phyloP scores from a whole-genome alignment of 2,888 invertebrate genomes.

The Carterocephalus palaemon region DNA sequence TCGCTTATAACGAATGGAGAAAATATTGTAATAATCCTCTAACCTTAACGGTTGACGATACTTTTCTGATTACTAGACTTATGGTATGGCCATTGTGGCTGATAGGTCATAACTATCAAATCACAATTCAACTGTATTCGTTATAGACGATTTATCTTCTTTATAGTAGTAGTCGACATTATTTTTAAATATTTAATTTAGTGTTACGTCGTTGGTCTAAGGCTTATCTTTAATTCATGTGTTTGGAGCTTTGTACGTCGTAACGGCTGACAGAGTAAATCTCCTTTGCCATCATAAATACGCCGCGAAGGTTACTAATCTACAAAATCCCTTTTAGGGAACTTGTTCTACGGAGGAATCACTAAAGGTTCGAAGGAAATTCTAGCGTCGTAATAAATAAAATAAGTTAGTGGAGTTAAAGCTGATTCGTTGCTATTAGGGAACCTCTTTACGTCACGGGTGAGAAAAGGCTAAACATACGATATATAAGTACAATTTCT shows the following conservation, averaged over 20 bases:
- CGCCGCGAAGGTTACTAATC: too few species aligned
- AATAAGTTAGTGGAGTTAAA: too few species aligned
- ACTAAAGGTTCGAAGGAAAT: too few species aligned
- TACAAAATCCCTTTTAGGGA: too few species aligned
- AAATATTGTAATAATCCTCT: conserved; percentile 20
- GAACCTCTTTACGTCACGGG: too few species aligned
- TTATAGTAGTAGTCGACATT: neutral
- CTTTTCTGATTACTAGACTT: conserved; percentile 19
- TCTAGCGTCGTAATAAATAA: too few species aligned
- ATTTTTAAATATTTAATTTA: neutral
- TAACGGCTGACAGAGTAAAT: too few species aligned
- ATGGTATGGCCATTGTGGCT: conserved; percentile 7
- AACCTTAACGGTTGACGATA: conserved; percentile 10
- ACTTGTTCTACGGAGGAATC: too few species aligned
- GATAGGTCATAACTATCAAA: conserved; percentile 6
- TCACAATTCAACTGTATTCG: conserved; percentile 8
- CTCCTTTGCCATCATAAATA: too few species aligned
- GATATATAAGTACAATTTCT: too few species aligned
- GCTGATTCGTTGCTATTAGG: too few species aligned
- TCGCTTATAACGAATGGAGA: conserved; percentile 18
- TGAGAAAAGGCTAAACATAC: too few species aligned
- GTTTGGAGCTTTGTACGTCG: neutral
- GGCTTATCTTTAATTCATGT: neutral
- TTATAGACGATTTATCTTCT: conserved; percentile 1
- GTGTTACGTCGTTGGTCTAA: neutral